Base-by-base conservation (phyloP, 2,797 vertebrate species). In the Bovichtus diacanthus region DNA sequence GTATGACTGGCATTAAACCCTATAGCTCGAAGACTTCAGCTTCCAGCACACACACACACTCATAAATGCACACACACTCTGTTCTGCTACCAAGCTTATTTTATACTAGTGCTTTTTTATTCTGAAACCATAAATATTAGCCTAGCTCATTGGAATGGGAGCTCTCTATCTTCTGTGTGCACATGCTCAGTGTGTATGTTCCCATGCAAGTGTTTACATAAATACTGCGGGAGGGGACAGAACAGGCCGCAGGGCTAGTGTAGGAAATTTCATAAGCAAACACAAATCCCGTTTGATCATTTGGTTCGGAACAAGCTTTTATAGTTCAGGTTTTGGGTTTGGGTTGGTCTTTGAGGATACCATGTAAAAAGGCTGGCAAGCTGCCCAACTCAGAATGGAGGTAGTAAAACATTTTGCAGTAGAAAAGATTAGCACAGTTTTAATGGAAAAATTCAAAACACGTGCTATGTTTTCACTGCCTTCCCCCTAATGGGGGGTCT, bases 251-350 rank as follows among this genome's bases (percentile, higher is more conserved):
- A 69, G 87, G 90, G 82, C 81, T 82, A n/a, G 55, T 78, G 84
- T 67, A 70, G 82, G 69, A 86, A 80, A 90, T 73, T 81, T 90
- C 79, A 92, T 89, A 83, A 82, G n/a, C 5, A 2, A 34, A 89
- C 88, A 72, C 68, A 87, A 91, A 90, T 69, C 69, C 78, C 61
- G 82, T 88, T 90, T 90, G 75, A 91, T 90, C 70, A 82, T 86
- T 87, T 80, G 80, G 83, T 72, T 70, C 79, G 69, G 76, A 84
- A 83, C 72, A 56, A 36, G 72, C 80, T 78, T 92, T 88, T 89
- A 87, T 78, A 58, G 72, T 66, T 76, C 38, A 74, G 60, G 59
- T 85, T 82, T 67, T 61, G 54, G 27, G 73, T 88, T 88, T 29
- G 65, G 34, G 50, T 83, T 87, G 69, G 77, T 76, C 65, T 71